Base-by-base conservation (phyloP, 2,888 invertebrate species). In the Petrophora chlorosata region DNA sequence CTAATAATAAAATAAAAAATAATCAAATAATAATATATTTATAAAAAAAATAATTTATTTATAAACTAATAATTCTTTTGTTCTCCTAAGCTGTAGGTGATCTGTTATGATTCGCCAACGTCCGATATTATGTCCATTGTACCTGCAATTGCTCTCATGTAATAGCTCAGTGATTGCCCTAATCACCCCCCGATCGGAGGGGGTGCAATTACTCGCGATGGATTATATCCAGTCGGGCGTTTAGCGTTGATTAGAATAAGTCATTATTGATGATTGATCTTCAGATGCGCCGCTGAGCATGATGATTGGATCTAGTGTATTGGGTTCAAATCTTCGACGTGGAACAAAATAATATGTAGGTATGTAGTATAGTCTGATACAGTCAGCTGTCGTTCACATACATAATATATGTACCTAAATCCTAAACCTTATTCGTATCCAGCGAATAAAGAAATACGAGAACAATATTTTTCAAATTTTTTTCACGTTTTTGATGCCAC, bases 171-270 rank as follows among this genome's bases (percentile, higher is more conserved):
- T 45, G 43, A 60, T 61, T 59, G 59, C 40, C 40, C 44, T 59
- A 56, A 61, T 60, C 57, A 53, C 56, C 50, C 36, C 43, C 53
- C 49, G 52, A 59, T 59, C 52, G 51, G 56, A 40, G 56, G 49
- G 56, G 46, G 43, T 51, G 57, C 63, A 61, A 61, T 63, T 60
- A 61, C 50, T 33, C 44, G 43, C 22, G n/a, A 26, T 34, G 48
- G 56, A 56, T 61, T 61, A 61, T 41, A 48, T 50, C 40, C 46
- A 54, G 48, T 46, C 56, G 25, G 34, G 54, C 58, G 58, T 54
- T 61, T 56, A 56, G 48, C 53, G 41, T 58, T 61, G 54, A 61
- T 61, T 56, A 58, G 52, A 52, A 58, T 58, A 56, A 58, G 58
- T 57, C 55, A 53, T 57, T 57, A 60, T 55, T 52, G 46, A 44